Conservation (phyloP, 1,140 invertebrate species). For the Bacillus rossius region DNA sequence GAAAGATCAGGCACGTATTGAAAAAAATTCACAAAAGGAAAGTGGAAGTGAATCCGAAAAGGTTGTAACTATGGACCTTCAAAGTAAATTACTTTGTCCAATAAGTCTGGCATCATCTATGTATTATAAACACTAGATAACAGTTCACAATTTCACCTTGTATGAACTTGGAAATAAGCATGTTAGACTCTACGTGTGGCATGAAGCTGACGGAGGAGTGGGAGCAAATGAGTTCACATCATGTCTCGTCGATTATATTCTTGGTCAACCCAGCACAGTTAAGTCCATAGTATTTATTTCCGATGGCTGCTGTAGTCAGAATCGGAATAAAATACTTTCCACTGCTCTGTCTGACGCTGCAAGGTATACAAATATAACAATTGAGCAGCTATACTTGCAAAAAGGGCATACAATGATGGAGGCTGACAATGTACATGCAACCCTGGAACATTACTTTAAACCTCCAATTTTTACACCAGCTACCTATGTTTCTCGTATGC, state of each 20-base stretch:
- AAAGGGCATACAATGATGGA: no score
- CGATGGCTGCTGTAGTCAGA: conserved; percentile 25
- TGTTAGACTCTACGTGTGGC: conserved; percentile 31
- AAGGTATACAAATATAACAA: conserved; percentile 7
- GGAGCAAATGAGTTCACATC: conserved; percentile 25
- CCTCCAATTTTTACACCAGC: no score
- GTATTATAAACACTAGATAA: conserved; percentile 29
- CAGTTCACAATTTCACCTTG: conserved; percentile 28
- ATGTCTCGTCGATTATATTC: conserved; percentile 22
- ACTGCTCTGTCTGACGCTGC: conserved; percentile 6
- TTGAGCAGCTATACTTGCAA: background rate
- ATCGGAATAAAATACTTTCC: conserved; percentile 21
- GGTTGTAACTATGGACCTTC: conserved; percentile 11
- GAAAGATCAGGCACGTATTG: conserved; percentile 8
- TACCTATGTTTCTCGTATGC: no score
- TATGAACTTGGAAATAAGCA: conserved; percentile 26
- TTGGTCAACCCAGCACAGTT: background rate
- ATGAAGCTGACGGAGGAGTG: conserved; percentile 32
- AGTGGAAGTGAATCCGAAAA: conserved; percentile 4
- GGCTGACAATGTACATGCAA: no score
- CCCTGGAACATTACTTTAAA: no score
- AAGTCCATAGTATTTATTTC: conserved; percentile 19
- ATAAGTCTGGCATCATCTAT: conserved; percentile 17
- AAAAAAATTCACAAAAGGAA: conserved; percentile 10
- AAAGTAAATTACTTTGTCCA: conserved; percentile 18